Evolutionary conservation across 30 jellyfish, hydroid and myxozoan species (phyloP), one percentile per base, ranked within the genome.

Genomic region (Chrysaora quinquecirrha): DNA sequence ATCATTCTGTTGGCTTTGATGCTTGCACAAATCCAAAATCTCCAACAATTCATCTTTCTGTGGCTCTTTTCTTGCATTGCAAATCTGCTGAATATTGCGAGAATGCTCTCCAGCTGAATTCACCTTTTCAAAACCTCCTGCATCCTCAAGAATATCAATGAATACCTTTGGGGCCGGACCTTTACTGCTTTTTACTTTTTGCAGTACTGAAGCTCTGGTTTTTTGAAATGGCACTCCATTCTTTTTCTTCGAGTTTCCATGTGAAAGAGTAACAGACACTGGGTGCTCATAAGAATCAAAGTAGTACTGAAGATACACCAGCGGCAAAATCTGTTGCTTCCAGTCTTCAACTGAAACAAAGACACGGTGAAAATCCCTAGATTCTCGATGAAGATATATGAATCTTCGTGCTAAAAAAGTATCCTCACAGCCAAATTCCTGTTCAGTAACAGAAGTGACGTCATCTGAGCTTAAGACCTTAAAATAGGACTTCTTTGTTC

Each of bases 191-290:
- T 70, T 70, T 21, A 70, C 33, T 70, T 34, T 32, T n/a, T 34
- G 23, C 29, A 29, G 25, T 14, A 70, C 82, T 11, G 28, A 18
- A 18, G 47, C 67, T 70, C 33, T 70, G 27, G 82, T 70, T 70
- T 47, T 46, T 47, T 32, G 64, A 47, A 32, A 70, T 18, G 82
- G 82, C 82, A 18, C 47, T 18, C 19, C 33, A 16, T 16, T 64
- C 67, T 34, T 70, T 33, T 70, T 34, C 67, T 70, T 70, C 21
- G 71, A 34, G 67, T 70, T 70, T 70, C 82, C 82, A 33, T 70
- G 82, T 32, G 82, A 47, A 11, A 32, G 72, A 2, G 82, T 32
- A 12, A 47, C 63, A 27, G 33, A 18, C 23, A 70, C 82, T 12
- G 29, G 62, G 25, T 70, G 64, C 22, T 70, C 67, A 19, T 33